These are phyloP conservation scores for Phalacrocorax aristotelis DNA, from an alignment of 2,113 vertebrate genomes.

Conservation along the genomic window DNA sequence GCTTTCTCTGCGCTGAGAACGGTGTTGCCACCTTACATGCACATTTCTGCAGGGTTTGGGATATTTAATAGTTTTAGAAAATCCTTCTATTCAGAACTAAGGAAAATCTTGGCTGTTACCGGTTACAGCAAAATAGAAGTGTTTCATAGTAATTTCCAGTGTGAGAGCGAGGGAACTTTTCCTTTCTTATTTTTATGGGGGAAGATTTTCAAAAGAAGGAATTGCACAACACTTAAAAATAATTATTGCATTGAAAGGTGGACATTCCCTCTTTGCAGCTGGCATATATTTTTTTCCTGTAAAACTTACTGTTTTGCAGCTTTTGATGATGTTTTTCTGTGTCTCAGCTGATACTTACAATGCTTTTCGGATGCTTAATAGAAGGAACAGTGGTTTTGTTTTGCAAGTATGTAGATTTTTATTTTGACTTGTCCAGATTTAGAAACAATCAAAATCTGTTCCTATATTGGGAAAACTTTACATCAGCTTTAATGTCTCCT, in stretches of 20 bases:
- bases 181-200: background rate
- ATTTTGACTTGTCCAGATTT: background rate
- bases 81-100: background rate
- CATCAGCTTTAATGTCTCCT: background rate
- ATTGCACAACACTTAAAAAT: background rate
- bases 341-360: background rate
- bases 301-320: background rate
- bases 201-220: background rate
- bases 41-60: background rate
- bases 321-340: background rate
- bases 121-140: background rate
- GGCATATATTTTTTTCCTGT: background rate
- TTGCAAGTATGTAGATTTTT: background rate
- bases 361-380: background rate
- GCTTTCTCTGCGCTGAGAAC: background rate
- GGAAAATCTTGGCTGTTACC: background rate
- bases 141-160: background rate
- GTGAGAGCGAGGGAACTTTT: background rate
- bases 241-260: background rate
- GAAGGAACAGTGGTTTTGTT: background rate
- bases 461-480: background rate
- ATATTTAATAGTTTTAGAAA: background rate
- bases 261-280: background rate
- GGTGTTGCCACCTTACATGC: background rate
- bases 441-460: background rate